Percentiles rank a stretch among this genome's conserved stretches.
Conservation (phyloP, 2,113 vertebrate genomes). For the Cygnus buccinator region DNA sequence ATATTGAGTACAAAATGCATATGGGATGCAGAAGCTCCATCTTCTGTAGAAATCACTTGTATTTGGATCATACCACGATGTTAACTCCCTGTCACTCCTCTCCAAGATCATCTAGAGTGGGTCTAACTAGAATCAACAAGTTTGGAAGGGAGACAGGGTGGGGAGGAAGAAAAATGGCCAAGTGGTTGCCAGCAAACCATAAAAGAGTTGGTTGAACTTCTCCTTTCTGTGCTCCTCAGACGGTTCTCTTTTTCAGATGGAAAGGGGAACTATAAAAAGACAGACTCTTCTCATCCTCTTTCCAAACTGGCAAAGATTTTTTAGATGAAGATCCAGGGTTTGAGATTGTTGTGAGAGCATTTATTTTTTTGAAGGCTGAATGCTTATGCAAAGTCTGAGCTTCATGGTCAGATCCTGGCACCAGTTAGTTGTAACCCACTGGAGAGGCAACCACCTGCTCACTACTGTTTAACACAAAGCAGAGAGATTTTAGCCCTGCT, state of each 20-base stretch:
- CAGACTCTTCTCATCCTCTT: constrained; percentile 56
- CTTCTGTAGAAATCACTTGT: neutral
- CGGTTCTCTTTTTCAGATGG: constrained; percentile 62
- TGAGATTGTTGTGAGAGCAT: neutral
- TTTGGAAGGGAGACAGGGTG: neutral
- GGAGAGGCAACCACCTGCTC: neutral
- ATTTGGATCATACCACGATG: neutral
- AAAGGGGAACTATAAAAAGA: constrained; percentile 60
- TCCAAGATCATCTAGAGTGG: neutral
- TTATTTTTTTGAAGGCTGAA: neutral
- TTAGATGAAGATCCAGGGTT: neutral
- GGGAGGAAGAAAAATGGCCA: neutral
- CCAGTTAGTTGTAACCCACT: neutral
- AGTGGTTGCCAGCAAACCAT: constrained; percentile 12
- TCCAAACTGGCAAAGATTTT: constrained; percentile 13
- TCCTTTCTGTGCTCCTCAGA: constrained; percentile 40
- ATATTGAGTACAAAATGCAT: neutral
- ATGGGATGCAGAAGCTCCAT: neutral
- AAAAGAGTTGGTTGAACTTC: constrained; percentile 46
- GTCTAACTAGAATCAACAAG: neutral
- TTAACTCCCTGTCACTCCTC: neutral
- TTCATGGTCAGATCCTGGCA: neutral
- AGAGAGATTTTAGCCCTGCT: neutral
- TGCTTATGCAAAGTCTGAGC: neutral
- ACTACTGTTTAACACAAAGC: neutral